Base-by-base conservation (phyloP, 1,140 invertebrate genomes). In the Leptinotarsa undecemlineata region DNA sequence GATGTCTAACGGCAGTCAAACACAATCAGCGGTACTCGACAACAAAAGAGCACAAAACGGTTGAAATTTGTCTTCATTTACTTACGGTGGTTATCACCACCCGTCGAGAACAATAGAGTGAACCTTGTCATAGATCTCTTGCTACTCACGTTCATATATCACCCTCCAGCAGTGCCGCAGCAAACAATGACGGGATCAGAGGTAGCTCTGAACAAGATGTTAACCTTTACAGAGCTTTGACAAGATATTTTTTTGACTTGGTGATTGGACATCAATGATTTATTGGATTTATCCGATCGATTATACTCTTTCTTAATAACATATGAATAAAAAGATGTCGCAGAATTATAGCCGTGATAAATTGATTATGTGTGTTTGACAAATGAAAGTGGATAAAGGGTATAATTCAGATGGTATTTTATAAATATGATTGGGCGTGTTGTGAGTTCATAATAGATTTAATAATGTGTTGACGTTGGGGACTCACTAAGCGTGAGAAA, bases 41-140 rank as follows among this genome's bases (percentile, higher is more conserved):
- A 66, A 70, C 72, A 64, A 71, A 62, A 57, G 23, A 73, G 19
- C 20, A 66, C 68, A 26, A 33, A 62, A 70, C 68, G 73, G 48
- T 74, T 74, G 42, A 74, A 74, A 74, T 77, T 77, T 77, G 76
- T 77, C 76, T 77, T 77, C 73, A 77, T 77, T 77, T 77, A 74
- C 62, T 60, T 72, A 63, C 73, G 51, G 76, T 77, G 76, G 76
- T 77, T 71, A 74, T 26, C 70, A 68, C 76, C 76, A 68, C 76
- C 76, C 73, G 76, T 72, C 61, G 76, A 61, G 76, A 77, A 77
- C 76, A 77, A 77, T 74, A 48, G 76, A 64, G 51, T 68, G 62
- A 48, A 68, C 62, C 73, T 67, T 77, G 73, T 77, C 76, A 74
- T 72, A 72, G 73, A 77, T 74, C 73, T 77, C 47, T 68, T 77